Conservation (phyloP, 2,888 invertebrate species). For the Hyles lineata region DNA sequence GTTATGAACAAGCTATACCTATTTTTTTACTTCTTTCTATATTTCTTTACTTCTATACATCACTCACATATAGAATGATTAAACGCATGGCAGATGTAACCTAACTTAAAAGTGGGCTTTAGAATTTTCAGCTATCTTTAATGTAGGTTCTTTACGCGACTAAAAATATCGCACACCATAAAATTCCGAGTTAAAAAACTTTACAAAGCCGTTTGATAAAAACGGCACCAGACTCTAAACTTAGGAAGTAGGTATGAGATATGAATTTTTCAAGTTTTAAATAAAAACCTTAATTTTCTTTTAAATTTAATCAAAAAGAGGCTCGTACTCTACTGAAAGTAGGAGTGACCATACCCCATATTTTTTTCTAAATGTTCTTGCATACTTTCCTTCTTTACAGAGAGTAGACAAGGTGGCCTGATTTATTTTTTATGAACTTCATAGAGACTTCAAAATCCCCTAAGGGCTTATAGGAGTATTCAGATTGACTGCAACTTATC, state of each 20-base stretch:
- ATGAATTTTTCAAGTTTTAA: not conserved
- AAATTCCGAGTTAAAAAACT: not conserved
- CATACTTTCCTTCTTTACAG: no score
- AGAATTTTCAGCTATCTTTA: not conserved
- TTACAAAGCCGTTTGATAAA: not conserved
- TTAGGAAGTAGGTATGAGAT: not conserved
- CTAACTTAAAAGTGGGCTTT: not conserved
- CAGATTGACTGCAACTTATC: no score
- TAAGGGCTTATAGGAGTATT: no score
- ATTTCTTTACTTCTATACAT: no score
- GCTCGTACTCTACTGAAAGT: not conserved
- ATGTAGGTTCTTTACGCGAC: not conserved
- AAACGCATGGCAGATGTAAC: not conserved
- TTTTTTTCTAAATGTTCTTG: no score
- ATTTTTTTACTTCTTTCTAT: no score
- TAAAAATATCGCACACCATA: not conserved
- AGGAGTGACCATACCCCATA: not conserved
- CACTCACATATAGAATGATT: no score
- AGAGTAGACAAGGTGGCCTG: no score
- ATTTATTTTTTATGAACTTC: no score
- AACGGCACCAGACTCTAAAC: not conserved
- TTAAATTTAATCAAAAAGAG: not conserved
- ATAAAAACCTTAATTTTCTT: not conserved
- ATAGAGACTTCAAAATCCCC: no score
- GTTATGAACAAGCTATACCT: no score